Percentiles rank a stretch among this genome's conserved stretches.
Conservation (phyloP, 2,113 vertebrate genomes). For the Gila orcuttii region DNA sequence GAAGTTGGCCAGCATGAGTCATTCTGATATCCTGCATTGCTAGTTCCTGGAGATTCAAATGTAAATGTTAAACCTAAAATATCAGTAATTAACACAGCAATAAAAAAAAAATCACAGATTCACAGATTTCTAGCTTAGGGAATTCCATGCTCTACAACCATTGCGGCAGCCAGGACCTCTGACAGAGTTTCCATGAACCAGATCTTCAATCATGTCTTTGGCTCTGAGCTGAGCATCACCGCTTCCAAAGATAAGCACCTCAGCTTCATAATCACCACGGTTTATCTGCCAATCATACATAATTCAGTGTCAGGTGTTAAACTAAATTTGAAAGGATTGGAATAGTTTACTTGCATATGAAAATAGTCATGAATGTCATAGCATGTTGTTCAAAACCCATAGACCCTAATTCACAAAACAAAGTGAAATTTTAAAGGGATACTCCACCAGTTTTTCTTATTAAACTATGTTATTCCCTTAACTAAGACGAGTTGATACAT, state of each 20-base stretch:
- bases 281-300: conserved; percentile 76
- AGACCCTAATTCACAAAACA: background rate
- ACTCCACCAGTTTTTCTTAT: no score
- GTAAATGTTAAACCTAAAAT: background rate
- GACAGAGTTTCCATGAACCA: conserved; percentile 64
- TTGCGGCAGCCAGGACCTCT: conserved; percentile 27
- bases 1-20: conserved; percentile 66
- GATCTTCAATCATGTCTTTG: conserved; percentile 82
- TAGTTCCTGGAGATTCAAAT: conserved; percentile 27
- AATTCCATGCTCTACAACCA: conserved; percentile 35
- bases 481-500: no score
- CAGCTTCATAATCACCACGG: conserved; percentile 75
- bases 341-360: no score
- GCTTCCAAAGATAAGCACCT: conserved; percentile 85
- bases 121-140: background rate
- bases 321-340: background rate
- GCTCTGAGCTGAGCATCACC: conserved; percentile 82
- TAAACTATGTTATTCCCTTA: no score
- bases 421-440: background rate
- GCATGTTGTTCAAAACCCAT: background rate
- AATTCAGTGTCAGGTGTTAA: background rate
- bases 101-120: background rate
- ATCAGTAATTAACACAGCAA: background rate
- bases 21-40: background rate
- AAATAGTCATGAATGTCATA: background rate